Conservation (phyloP, 2,888 invertebrate species). For the Habroteleia sp. region DNA sequence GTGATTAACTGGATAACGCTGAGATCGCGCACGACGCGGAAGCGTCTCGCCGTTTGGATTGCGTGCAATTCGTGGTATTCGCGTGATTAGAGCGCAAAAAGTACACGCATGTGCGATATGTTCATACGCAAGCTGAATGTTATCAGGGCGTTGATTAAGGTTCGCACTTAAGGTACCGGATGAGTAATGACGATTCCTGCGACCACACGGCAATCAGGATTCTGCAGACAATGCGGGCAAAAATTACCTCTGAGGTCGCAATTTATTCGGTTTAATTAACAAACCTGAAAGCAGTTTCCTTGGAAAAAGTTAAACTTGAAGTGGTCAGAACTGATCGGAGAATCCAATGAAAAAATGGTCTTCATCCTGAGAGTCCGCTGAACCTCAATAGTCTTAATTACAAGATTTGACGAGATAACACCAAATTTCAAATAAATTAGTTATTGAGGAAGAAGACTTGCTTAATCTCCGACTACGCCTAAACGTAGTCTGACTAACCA, state of each 20-base stretch:
- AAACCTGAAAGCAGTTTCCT: conserved; percentile 1
- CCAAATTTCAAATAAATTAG: conserved; percentile 32
- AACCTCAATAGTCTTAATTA: conserved; percentile 47
- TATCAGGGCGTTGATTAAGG: conserved; percentile 20
- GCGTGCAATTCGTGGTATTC: conserved; percentile 16
- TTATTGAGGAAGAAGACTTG: conserved; percentile 15
- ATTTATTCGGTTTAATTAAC: conserved; percentile 21
- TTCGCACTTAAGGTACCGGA: conserved; percentile 1
- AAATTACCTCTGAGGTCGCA: conserved; percentile 1
- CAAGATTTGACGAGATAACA: conserved; percentile 30
- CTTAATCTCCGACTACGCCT: conserved; percentile 35
- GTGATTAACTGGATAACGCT: conserved; percentile 20
- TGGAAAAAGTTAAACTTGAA: conserved; percentile 4
- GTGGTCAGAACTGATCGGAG: background rate
- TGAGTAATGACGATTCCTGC: background rate
- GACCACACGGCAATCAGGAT: background rate
- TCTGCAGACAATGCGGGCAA: no score
- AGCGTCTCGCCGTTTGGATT: conserved; percentile 9
- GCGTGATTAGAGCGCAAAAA: conserved; percentile 6
- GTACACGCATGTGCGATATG: conserved; percentile 27
- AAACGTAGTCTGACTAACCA: conserved; percentile 31
- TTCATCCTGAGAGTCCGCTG: conserved; percentile 20
- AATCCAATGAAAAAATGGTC: conserved; percentile 28
- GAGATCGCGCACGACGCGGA: conserved; percentile 22
- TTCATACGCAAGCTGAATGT: conserved; percentile 6